These are phyloP conservation scores for Ceratina calcarata DNA, from an alignment of 1,140 invertebrate genomes.

Conservation along the genomic window DNA sequence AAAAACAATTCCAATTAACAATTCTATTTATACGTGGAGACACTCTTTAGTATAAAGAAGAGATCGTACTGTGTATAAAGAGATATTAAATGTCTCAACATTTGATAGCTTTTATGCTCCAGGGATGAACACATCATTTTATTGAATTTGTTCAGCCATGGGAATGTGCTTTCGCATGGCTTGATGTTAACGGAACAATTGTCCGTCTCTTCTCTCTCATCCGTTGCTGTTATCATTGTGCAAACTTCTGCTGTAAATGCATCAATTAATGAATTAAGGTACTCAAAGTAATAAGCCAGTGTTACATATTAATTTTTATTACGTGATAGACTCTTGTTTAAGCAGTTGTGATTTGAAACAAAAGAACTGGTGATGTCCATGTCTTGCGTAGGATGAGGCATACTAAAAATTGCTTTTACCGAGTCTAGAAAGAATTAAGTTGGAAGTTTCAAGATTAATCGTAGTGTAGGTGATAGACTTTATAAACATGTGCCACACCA, in stretches of 20 bases:
- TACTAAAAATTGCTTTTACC: constrained; percentile 11
- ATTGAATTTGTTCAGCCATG: constrained; percentile 67
- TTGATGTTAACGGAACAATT: constrained; percentile 11
- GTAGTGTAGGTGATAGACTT: no score
- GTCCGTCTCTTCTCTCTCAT: constrained; percentile 19
- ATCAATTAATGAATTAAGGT: background rate
- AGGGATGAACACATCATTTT: constrained; percentile 58
- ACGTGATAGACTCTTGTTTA: constrained; percentile 19
- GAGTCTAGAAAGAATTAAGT: background rate
- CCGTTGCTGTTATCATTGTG: constrained; percentile 14
- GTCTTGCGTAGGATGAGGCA: constrained; percentile 62
- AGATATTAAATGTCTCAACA: constrained; percentile 62
- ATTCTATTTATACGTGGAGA: background rate
- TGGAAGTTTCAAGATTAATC: no score
- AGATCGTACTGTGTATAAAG: constrained; percentile 66
- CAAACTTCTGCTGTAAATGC: constrained; percentile 35
- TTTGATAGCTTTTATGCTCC: constrained; percentile 59
- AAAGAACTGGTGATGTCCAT: constrained; percentile 61
- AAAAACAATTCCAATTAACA: constrained; percentile 27
- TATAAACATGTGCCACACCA: background rate
- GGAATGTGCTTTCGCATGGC: constrained; percentile 55
- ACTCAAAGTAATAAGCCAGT: background rate
- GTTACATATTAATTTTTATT: constrained; percentile 23
- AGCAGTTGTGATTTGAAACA: constrained; percentile 8
- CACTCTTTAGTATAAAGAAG: background rate